phyloP scores from a whole-genome alignment of 2,113 vertebrate species.

The Psophia crepitans region DNA sequence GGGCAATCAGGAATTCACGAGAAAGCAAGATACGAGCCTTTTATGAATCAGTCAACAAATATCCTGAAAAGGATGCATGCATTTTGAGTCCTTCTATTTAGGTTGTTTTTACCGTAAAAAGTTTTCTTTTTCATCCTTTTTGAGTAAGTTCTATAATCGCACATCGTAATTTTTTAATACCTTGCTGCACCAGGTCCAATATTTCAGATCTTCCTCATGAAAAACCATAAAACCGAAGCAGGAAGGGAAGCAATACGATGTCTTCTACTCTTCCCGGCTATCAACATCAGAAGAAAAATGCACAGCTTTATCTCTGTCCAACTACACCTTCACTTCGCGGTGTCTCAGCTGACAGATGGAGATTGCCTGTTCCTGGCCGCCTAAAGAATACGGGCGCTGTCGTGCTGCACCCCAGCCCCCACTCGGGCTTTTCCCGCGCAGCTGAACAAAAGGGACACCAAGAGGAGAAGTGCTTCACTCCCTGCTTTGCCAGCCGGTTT shows the following conservation, averaged over 20 bases:
- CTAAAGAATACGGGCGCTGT: neutral
- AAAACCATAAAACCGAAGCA: neutral
- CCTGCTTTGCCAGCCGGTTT: fast-evolving
- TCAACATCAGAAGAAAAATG: too few species aligned
- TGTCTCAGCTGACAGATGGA: neutral
- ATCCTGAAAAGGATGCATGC: neutral
- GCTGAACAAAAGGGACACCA: neutral
- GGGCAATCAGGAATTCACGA: neutral
- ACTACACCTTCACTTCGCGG: too few species aligned
- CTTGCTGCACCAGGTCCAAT: neutral
- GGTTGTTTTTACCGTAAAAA: neutral
- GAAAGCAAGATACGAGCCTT: neutral
- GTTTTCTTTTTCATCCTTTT: neutral
- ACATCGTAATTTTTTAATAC: neutral
- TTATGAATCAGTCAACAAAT: neutral
- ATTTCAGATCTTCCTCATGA: neutral
- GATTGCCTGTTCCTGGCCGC: neutral
- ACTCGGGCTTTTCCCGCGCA: neutral
- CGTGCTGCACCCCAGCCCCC: neutral
- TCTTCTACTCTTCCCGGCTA: neutral
- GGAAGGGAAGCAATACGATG: neutral
- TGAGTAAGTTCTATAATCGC: neutral
- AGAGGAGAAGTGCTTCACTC: neutral
- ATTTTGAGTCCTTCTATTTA: neutral
- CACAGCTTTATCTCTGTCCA: neutral